A percentile compares a stretch with the other conserved stretches of the same genome.
phyloP scores from a whole-genome alignment of 2,888 invertebrate species.

The Lamellibrachia columna region DNA sequence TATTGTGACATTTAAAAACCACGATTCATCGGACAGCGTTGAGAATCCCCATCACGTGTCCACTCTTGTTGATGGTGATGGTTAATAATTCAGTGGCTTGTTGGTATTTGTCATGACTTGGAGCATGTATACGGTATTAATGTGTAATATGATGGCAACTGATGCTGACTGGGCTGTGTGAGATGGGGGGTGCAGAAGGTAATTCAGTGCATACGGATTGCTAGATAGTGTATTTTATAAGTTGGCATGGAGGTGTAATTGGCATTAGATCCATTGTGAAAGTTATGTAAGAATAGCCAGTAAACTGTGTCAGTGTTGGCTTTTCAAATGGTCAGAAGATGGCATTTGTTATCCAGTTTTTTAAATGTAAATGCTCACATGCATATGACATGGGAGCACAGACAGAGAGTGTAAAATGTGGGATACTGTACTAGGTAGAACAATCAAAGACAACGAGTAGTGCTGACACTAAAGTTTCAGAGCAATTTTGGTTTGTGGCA shows the following conservation, averaged over 20 bases:
- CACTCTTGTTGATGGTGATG: neutral
- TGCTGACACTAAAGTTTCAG: neutral
- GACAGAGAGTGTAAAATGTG: too few relatives aligned
- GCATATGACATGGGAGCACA: too few relatives aligned
- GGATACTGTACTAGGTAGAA: too few relatives aligned
- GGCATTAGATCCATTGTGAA: neutral
- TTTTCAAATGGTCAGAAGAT: neutral
- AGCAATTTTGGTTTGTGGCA: neutral
- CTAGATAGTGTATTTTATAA: neutral
- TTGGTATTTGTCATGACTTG: neutral
- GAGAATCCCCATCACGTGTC: neutral
- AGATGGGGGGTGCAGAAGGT: neutral
- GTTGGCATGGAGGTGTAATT: neutral
- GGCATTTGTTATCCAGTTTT: too few relatives aligned
- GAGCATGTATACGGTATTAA: neutral
- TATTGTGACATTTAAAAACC: too few relatives aligned
- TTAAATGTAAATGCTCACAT: too few relatives aligned
- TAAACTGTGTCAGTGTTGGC: neutral
- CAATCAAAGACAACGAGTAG: neutral
- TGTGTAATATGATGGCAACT: neutral
- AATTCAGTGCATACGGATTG: neutral
- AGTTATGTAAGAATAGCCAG: too few relatives aligned
- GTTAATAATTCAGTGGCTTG: constrained; percentile 4
- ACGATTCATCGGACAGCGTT: too few relatives aligned
- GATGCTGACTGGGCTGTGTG: neutral